Conservation (phyloP, 2,888 invertebrate genomes). For the Pecten maximus region DNA sequence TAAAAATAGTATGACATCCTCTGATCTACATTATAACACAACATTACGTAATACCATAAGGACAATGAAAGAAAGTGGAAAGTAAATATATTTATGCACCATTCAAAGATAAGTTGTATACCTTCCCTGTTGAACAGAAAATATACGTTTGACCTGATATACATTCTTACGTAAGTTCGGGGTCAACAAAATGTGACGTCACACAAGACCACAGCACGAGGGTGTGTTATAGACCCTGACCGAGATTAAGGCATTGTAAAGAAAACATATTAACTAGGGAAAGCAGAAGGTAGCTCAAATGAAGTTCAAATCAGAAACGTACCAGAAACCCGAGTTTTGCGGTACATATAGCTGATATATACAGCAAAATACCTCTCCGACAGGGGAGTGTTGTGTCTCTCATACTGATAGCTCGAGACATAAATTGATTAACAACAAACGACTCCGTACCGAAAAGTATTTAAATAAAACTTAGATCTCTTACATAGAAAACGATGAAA, state of each 20-base stretch:
- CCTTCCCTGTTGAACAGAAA: too few species aligned
- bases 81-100: too few species aligned
- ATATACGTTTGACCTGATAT: too few species aligned
- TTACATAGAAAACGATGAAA: conserved; percentile 26
- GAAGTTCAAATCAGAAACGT: not conserved
- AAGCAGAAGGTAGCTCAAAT: not conserved
- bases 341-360: not conserved
- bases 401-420: not conserved
- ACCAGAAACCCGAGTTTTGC: not conserved
- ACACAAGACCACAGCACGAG: not conserved
- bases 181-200: too few species aligned
- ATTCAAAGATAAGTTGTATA: not conserved
- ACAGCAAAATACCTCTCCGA: not conserved
- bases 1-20: too few species aligned
- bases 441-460: not conserved
- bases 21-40: too few species aligned
- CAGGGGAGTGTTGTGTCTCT: not conserved
- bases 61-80: too few species aligned
- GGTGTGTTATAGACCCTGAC: not conserved
- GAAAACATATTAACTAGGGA: too few species aligned
- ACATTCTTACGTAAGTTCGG: too few species aligned
- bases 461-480: conserved; percentile 20
- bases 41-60: too few species aligned
- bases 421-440: conserved; percentile 17
- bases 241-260: too few species aligned